Evolutionary conservation across 2,888 invertebrate genomes (phyloP).

Genomic region (Pandemis heparana): DNA sequence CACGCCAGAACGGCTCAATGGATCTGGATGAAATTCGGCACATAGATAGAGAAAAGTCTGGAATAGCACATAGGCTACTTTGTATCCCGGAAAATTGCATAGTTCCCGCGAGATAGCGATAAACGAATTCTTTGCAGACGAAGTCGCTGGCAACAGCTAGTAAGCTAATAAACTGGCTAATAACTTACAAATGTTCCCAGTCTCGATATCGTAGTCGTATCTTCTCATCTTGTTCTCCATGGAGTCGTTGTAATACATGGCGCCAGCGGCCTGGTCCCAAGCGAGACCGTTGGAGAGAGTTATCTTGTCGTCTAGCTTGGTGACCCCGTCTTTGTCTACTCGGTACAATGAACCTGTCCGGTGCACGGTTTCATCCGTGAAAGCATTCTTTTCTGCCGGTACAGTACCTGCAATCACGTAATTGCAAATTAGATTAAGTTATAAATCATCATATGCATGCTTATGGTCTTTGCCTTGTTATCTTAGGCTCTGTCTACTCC

Average conservation of each 20-base stretch:
- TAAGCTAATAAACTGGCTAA: neutral
- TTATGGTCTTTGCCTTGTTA: too few relatives aligned
- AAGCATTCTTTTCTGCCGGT: conserved; percentile 71
- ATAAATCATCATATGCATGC: too few relatives aligned
- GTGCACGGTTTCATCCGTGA: conserved; percentile 67
- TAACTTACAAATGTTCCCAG: conserved; percentile 87
- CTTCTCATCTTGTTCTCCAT: conserved; percentile 87
- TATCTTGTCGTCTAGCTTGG: conserved; percentile 63
- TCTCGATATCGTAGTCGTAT: conserved; percentile 90
- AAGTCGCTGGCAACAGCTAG: too few relatives aligned
- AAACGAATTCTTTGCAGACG: too few relatives aligned
- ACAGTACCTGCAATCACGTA: conserved; percentile 78
- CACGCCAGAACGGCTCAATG: too few relatives aligned
- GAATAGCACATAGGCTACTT: too few relatives aligned
- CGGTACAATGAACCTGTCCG: conserved; percentile 79
- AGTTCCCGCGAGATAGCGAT: too few relatives aligned
- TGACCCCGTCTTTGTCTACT: conserved; percentile 59
- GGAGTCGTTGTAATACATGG: conserved; percentile 92
- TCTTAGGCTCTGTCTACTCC: too few relatives aligned
- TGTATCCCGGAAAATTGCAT: too few relatives aligned
- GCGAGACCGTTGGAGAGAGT: conserved; percentile 91
- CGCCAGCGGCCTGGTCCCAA: conserved; percentile 87
- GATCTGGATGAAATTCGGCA: too few relatives aligned
- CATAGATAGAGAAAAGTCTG: too few relatives aligned
- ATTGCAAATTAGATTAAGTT: too few relatives aligned